Base-by-base conservation (phyloP, 2,113 vertebrate genomes). In the Thoracochromis brauschi region DNA sequence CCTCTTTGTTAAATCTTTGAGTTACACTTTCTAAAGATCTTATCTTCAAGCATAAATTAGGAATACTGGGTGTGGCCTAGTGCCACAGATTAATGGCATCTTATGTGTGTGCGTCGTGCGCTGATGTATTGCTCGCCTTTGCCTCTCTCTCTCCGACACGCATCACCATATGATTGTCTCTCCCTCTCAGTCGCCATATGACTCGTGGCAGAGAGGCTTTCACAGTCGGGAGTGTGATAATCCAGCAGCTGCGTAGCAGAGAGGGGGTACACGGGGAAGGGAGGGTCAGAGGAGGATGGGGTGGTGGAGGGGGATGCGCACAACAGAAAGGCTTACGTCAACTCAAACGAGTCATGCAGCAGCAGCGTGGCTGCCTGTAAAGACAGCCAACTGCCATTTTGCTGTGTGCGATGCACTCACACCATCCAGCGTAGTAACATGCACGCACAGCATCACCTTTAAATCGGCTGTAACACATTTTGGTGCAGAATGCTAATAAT, bases 191-290 rank as follows among this genome's bases (percentile, higher is more conserved):
- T 68, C 84, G 13, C 85, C 89, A 89, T 90, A 91, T 89, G 92
- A 92, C 91, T 87, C 68, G 86, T 78, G 88, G 90, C 71, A 45
- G 92, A 16, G 86, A 89, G 81, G 87, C 87, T 86, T 90, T 93
- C 88, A 26, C 87, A 86, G 93, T 87, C 13, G 40, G 87, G 81
- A 88, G 92, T 84, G 89, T 86, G 85, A 93, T 95, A 93, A 93
- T 93, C 90, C 91, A 94, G 93, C 94, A 95, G 94, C 94, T 95
- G 94, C 87, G 80, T 83, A 86, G 92, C 91, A 92, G 65, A 90
- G 82, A 60, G 83, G 85, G 82, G 80, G 35, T 73, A 6, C 85
- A 81, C 12, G n/a, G 38, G 71, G 24, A 58, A 35, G 83, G 81
- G 55, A 33, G 60, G 45, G 80, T 9, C 8, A 26, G 51, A 19